Base-by-base conservation (phyloP, 2,797 vertebrate species). In the Sarcophilus harrisii region DNA sequence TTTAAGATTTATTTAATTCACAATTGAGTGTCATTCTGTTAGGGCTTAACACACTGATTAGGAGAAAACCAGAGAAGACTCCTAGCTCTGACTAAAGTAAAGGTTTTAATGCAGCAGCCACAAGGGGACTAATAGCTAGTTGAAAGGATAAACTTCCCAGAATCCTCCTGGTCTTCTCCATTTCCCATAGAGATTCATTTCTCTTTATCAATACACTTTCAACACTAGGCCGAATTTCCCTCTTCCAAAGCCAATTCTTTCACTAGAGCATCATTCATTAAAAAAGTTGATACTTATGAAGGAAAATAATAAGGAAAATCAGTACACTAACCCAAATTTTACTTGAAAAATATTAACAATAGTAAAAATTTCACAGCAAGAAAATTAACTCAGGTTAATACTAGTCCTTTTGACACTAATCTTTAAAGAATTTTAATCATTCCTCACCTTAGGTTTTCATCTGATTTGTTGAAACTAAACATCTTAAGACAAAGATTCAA, bases 41-140 rank as follows among this genome's bases (percentile, higher is more conserved):
- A 49, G 49, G 45, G 73, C 21, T 49, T 45, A 45, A 87, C 38
- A 87, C 38, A 49, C 45, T 87, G 73, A 87, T 87, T 49, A 87
- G 66, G n/a, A 73, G n/a, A 6, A 73, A 73, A n/a, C 14, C 62
- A 55, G 9, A 92, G 45, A 93, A 13, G 32, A 49, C 57, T 59
- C 91, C 24, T 89, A 49, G 28, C 32, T 55, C 90, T 0, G 52
- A n/a, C 52, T 12, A n/a, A 95, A 96, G 38, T 92, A 90, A 94
- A 91, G 13, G 94, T 57, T 91, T 93, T 57, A 94, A 94, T 16
- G 2, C 11, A 90, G 58, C 5, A 28, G 13, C 38, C n/a, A 87
- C 38, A 87, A 49, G 27, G 45, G 73, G 10, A 49, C 73, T 87
- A 38, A 87, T 2, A 49, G 24, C 38, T 87, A 45, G 38, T 49